Percentiles rank a stretch among this genome's conserved stretches.
These are phyloP conservation scores for Apodemia zela DNA, from an alignment of 2,888 invertebrate species.

Conservation along the genomic window DNA sequence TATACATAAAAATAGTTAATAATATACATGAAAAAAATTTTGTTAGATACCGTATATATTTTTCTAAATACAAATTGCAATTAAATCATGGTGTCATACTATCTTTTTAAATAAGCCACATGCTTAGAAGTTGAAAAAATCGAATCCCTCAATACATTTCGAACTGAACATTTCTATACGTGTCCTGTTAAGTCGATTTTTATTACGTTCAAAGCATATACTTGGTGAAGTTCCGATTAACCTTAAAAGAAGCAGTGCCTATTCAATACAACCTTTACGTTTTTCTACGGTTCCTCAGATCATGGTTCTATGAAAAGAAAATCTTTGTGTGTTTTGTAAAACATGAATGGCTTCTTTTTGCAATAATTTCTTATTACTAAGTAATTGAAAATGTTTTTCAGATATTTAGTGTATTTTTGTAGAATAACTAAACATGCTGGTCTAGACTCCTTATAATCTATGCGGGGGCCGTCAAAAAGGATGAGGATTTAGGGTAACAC, in stretches of 20 bases:
- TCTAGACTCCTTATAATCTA: too few species aligned
- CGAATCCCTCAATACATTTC: conserved; percentile 45
- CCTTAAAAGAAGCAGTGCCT: conserved; percentile 48
- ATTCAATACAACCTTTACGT: conserved; percentile 33
- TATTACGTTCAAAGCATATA: conserved; percentile 67
- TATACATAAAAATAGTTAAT: too few species aligned
- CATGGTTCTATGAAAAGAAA: conserved; percentile 31
- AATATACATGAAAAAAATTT: too few species aligned
- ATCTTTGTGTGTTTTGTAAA: conserved; percentile 26
- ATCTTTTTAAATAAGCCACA: conserved; percentile 23
- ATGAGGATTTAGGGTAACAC: too few species aligned
- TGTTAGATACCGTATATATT: neutral
- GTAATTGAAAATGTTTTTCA: conserved; percentile 12
- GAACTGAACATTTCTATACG: conserved; percentile 47
- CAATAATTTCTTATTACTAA: conserved; percentile 17
- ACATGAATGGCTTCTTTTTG: conserved; percentile 20
- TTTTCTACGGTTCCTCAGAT: conserved; percentile 23
- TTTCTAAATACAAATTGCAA: neutral
- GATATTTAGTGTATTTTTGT: neutral
- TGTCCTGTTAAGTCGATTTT: conserved; percentile 68
- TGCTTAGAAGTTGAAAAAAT: conserved; percentile 34
- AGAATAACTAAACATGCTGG: too few species aligned
- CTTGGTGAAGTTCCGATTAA: conserved; percentile 56
- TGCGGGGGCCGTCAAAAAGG: too few species aligned
- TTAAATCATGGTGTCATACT: conserved; percentile 32